Conservation (phyloP, 1,140 invertebrate genomes). For the Hylaeus anthracinus region DNA sequence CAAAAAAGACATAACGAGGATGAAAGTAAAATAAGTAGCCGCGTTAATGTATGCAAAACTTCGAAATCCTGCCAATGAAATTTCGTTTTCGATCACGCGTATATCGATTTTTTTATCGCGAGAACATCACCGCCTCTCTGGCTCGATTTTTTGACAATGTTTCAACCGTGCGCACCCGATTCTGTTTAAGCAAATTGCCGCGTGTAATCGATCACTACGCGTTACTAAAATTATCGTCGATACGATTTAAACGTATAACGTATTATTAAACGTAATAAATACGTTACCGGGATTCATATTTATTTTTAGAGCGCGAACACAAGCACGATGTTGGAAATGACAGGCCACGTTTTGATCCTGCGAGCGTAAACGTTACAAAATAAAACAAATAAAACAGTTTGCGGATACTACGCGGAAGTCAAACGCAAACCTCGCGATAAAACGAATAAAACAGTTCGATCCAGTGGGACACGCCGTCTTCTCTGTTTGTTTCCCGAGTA, state of each 20-base stretch:
- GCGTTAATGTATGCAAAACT: not conserved
- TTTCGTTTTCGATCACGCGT: constrained; percentile 15
- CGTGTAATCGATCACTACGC: not conserved
- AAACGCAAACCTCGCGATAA: no score
- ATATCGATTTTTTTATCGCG: not conserved
- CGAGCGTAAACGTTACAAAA: no score
- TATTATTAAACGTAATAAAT: no score
- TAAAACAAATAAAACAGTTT: no score
- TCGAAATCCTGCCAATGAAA: not conserved
- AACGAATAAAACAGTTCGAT: no score
- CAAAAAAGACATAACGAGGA: not conserved
- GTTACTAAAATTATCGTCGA: not conserved
- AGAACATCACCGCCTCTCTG: not conserved
- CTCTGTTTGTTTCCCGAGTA: no score
- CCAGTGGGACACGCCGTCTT: no score
- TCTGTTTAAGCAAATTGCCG: not conserved
- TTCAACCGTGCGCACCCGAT: not conserved
- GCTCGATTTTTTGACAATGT: not conserved
- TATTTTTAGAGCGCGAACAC: no score
- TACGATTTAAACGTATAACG: not conserved
- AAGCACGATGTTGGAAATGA: no score
- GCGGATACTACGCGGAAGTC: no score
- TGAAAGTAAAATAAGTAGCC: constrained; percentile 1
- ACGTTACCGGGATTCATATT: no score
- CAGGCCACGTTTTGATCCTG: no score